These are phyloP conservation scores for Malacosoma neustria DNA, from an alignment of 2,888 invertebrate species.

Conservation along the genomic window DNA sequence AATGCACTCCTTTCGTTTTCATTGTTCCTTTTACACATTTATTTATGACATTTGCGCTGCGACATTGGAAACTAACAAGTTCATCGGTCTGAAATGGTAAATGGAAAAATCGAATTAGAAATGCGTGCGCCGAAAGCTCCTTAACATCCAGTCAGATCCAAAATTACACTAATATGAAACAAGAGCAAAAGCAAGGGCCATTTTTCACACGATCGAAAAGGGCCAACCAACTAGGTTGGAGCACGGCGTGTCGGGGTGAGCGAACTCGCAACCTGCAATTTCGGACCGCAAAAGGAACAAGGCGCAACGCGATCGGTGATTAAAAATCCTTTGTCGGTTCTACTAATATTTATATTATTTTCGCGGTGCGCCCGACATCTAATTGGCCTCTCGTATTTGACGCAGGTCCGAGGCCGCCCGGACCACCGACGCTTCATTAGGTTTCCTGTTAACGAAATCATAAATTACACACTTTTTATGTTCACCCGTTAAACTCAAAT, in stretches of 20 bases:
- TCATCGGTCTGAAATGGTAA: conserved; percentile 15
- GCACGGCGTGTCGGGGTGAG: conserved; percentile 64
- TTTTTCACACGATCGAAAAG: conserved; percentile 71
- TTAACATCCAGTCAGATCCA: conserved; percentile 49
- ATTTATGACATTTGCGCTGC: conserved; percentile 24
- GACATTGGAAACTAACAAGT: conserved; percentile 13
- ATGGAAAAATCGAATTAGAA: conserved; percentile 14
- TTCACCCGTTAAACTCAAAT: conserved; percentile 44
- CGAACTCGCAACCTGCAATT: conserved; percentile 72
- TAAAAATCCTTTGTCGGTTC: conserved; percentile 76
- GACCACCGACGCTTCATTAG: conserved; percentile 65
- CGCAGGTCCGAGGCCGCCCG: conserved; percentile 42
- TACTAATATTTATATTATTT: conserved; percentile 74
- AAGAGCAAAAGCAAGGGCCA: conserved; percentile 63
- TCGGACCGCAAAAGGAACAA: conserved; percentile 73
- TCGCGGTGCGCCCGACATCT: conserved; percentile 71
- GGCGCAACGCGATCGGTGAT: conserved; percentile 68
- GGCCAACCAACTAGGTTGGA: conserved; percentile 72
- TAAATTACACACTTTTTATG: conserved; percentile 58
- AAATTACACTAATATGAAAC: conserved; percentile 60
- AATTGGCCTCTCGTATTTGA: conserved; percentile 65
- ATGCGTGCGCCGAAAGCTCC: conserved; percentile 25
- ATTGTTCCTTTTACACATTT: conserved; percentile 40
- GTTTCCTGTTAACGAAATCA: conserved; percentile 67
- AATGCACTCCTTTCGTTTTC: conserved; percentile 43